phyloP scores from a whole-genome alignment of 2,888 invertebrate species.

The Limnephilus auricula region DNA sequence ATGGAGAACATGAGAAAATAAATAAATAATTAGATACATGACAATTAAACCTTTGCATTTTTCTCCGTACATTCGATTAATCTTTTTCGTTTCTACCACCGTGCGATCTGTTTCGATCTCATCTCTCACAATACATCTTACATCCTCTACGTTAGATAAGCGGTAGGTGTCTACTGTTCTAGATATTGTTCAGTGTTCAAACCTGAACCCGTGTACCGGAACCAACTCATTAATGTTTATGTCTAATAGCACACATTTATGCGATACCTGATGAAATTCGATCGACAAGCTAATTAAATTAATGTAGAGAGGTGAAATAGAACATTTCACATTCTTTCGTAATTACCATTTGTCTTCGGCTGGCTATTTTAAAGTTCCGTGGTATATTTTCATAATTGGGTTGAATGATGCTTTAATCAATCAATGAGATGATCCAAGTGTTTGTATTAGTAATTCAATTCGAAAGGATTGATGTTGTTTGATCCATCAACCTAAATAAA shows the following conservation, averaged over 20 bases:
- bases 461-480: background rate
- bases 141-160: background rate
- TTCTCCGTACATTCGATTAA: background rate
- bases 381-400: background rate
- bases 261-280: constrained; percentile 22
- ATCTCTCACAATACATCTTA: background rate
- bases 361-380: background rate
- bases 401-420: background rate
- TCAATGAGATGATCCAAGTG: background rate
- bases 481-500: background rate
- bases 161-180: background rate
- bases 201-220: constrained; percentile 6
- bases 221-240: constrained; percentile 2
- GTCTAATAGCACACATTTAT: background rate
- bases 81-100: background rate
- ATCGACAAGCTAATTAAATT: constrained; percentile 33
- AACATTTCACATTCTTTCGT: constrained; percentile 13
- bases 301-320: constrained; percentile 3
- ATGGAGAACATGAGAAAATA: no score
- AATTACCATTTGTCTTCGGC: background rate
- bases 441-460: background rate
- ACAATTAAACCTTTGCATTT: background rate
- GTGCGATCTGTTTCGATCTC: background rate
- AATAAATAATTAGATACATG: background rate
- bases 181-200: background rate